These are phyloP conservation scores for Machimus rusticus DNA, from an alignment of 2,888 invertebrate species.

Conservation along the genomic window DNA sequence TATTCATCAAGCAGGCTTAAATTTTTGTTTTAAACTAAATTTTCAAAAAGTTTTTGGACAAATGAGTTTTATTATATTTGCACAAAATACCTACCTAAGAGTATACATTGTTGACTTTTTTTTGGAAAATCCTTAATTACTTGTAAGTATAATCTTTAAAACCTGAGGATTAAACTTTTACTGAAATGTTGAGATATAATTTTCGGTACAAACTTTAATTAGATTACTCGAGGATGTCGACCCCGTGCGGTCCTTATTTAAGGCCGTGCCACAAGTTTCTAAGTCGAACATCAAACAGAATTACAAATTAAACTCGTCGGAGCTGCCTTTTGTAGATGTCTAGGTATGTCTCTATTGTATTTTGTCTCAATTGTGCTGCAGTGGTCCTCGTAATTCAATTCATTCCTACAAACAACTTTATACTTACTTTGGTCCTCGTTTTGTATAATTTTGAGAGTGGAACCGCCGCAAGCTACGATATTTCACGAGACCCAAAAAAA, in stretches of 20 bases:
- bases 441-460: background rate
- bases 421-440: background rate
- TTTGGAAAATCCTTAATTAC: background rate
- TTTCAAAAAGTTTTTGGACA: no score
- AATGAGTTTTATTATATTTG: background rate
- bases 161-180: background rate
- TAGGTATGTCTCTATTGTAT: background rate
- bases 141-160: background rate
- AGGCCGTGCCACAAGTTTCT: background rate
- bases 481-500: slow-evolving; percentile 5
- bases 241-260: background rate
- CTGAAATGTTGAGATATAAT: background rate
- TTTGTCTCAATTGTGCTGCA: background rate
- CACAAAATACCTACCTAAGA: background rate
- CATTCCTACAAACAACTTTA: background rate
- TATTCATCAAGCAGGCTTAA: no score
- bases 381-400: slow-evolving; percentile 2
- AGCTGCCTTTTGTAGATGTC: background rate
- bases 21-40: no score
- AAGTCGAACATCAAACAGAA: slow-evolving; percentile 33
- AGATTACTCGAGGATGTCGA: background rate
- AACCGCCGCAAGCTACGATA: background rate
- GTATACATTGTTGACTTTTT: background rate
- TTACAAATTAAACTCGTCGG: slow-evolving; percentile 2
- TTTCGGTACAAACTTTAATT: slow-evolving; percentile 16